Evolutionary conservation across 2,113 vertebrate genomes (phyloP), one percentile per base, ranked within the genome.

Genomic region (Podarcis cretensis): DNA sequence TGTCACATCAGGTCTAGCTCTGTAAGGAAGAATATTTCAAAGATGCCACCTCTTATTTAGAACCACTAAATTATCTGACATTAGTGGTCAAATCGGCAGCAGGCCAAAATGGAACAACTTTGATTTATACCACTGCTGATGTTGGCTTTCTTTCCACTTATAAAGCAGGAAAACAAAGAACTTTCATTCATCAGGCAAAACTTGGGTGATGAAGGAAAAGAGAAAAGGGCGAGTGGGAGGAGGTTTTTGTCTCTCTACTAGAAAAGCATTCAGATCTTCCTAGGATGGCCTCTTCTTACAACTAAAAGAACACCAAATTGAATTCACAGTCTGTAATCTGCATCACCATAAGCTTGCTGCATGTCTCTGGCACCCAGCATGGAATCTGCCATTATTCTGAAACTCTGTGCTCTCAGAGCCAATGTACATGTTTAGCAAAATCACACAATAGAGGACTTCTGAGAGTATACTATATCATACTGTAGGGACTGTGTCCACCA

Each of bases 1-100:
- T 95, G 92, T 95, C 93, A 96, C 92, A 95, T 94, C 86, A 86
- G 90, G 90, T 95, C 95, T 90, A 92, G 86, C 87, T 92, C 89
- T 82, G 78, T 73, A 95, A 81, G 87, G 91, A 88, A 94, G 94
- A 94, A 90, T 95, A 96, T 96, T 97, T 96, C 95, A 96, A 95
- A 95, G 93, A 95, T 94, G 93, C 92, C 95, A 96, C 18, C 89
- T 95, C 94, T 94, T 93, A 95, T 91, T 94, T 92, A 82, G 92
- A 93, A 30, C 81, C 93, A 93, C 92, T 96, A 95, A 95, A 95
- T 96, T 95, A 90, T 94, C 89, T 90, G 74, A 54, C 63, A 87
- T 79, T 83, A 83, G 87, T 90, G 91, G 85, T 83, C 84, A 91
- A 86, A 89, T 54, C 92, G 92, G 89, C 93, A 89, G 59, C 21